Evolutionary conservation across 2,888 invertebrate genomes (phyloP).

Genomic region (Lycophotia porphyrea): DNA sequence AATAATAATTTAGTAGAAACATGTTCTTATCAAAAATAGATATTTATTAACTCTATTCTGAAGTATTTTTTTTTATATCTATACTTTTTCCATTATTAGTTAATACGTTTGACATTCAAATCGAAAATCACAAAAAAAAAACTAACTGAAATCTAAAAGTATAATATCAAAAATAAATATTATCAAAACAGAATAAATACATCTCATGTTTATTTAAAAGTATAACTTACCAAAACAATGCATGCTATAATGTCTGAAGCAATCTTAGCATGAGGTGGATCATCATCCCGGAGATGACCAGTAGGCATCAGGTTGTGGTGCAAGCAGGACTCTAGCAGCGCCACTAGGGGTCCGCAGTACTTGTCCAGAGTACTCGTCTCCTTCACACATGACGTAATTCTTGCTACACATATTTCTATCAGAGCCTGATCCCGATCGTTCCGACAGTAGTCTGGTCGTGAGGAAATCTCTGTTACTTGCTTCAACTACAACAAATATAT

Average conservation of each 20-base stretch:
- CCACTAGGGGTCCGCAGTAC: constrained; percentile 95
- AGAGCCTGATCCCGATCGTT: constrained; percentile 98
- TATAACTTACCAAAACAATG: constrained; percentile 94
- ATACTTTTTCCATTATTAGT: too few relatives aligned
- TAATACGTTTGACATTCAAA: not conserved
- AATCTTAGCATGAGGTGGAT: constrained; percentile 98
- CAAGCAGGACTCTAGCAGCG: constrained; percentile 96
- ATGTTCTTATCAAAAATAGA: not conserved
- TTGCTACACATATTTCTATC: constrained; percentile 97
- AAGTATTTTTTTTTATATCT: too few relatives aligned
- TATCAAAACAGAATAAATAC: constrained; percentile 1
- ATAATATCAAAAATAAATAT: not conserved
- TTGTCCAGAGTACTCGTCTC: constrained; percentile 96
- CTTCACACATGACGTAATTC: constrained; percentile 97
- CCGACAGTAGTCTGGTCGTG: constrained; percentile 94
- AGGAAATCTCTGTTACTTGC: constrained; percentile 95
- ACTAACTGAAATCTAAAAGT: not conserved
- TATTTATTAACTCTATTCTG: not conserved
- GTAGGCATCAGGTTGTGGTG: constrained; percentile 96
- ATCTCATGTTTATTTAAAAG: constrained; percentile 1
- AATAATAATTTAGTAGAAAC: not conserved
- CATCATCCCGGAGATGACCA: constrained; percentile 93
- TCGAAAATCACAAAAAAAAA: not conserved
- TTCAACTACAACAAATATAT: constrained; percentile 88
- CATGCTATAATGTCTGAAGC: constrained; percentile 98